Base-by-base conservation (phyloP, 2,113 vertebrate species). In the Pyrgilauda ruficollis region DNA sequence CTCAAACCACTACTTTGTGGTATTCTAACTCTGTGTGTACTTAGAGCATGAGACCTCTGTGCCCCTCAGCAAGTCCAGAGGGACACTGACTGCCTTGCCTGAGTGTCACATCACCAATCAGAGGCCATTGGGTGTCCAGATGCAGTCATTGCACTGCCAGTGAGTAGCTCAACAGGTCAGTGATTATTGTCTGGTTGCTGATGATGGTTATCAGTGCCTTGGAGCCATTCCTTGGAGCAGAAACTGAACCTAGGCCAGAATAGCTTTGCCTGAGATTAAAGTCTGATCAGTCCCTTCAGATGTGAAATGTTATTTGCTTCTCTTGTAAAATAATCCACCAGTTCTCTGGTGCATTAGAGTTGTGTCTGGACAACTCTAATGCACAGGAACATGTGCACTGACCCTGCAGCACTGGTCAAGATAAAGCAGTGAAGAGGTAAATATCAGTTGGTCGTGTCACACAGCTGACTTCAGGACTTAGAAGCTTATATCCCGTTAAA, bases 401-500 rank as follows among this genome's bases (percentile, higher is more conserved):
- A 64, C 15, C 7, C 11, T 47, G 19, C 44, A 61, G 49, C 50
- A 39, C 49, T 41, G 41, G 31, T 15, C 49, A 87, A 80, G 62
- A 50, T 49, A 77, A 62, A 68, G 27, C n/a, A 91, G 22, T 17
- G 77, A 37, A 87, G 64, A 84, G 33, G 7, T 92, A 76, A 88
- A 41, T 78, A 81, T 14, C 66, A 67, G 66, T 72, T 59, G 73
- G 56, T 67, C 47, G 68, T 82, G 62, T 84, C 44, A 58, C 69
- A 53, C 27, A 87, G 41, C 49, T 88, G 59, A 87, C 49, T 93
- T 85, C 26, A 47, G 53, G 68, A 70, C 41, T 91, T 76, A 76
- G 43, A 80, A 70, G 64, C 37, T 52, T 75, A 41, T 63, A 91
- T 84, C 47, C 16, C 93, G 24, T 91, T 97, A 92, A 95, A 96